Percentiles rank a stretch among this genome's conserved stretches.
phyloP scores from a whole-genome alignment of 2,113 vertebrate species.

The Siniperca chuatsi region DNA sequence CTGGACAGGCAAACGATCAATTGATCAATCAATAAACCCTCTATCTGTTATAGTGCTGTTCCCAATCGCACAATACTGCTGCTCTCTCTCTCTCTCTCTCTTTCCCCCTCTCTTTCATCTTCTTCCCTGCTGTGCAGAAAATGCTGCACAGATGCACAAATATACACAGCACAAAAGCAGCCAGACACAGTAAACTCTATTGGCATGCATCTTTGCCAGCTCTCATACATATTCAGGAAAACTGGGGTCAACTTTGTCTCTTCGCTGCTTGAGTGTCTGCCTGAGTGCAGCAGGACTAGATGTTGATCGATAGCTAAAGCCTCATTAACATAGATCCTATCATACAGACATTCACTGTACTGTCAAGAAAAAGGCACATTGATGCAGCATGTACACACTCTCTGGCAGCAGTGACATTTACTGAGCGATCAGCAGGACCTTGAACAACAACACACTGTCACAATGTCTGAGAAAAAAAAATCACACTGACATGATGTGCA shows the following conservation, averaged over 20 bases:
- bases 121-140: constrained; percentile 29
- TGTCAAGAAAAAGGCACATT: constrained; percentile 64
- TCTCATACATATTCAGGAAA: constrained; percentile 65
- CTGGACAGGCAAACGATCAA: constrained; percentile 70
- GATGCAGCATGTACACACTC: constrained; percentile 49
- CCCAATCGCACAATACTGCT: constrained; percentile 46
- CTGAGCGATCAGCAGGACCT: constrained; percentile 23
- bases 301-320: constrained; percentile 68
- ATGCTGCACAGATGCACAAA: constrained; percentile 37
- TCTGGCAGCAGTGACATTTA: constrained; percentile 65
- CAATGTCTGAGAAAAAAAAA: constrained; percentile 25
- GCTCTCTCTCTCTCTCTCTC: neutral
- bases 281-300: constrained; percentile 38
- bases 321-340: constrained; percentile 73
- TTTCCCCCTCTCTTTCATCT: neutral
- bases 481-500: constrained; percentile 38
- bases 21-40: constrained; percentile 72
- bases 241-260: constrained; percentile 18
- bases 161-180: constrained; percentile 36
- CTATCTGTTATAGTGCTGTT: constrained; percentile 75
- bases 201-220: constrained; percentile 46
- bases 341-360: constrained; percentile 51
- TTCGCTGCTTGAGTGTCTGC: constrained; percentile 30
- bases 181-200: constrained; percentile 55
- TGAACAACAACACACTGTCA: constrained; percentile 27